These are phyloP conservation scores for Mugil cephalus DNA, from an alignment of 2,113 vertebrate genomes.

Conservation along the genomic window DNA sequence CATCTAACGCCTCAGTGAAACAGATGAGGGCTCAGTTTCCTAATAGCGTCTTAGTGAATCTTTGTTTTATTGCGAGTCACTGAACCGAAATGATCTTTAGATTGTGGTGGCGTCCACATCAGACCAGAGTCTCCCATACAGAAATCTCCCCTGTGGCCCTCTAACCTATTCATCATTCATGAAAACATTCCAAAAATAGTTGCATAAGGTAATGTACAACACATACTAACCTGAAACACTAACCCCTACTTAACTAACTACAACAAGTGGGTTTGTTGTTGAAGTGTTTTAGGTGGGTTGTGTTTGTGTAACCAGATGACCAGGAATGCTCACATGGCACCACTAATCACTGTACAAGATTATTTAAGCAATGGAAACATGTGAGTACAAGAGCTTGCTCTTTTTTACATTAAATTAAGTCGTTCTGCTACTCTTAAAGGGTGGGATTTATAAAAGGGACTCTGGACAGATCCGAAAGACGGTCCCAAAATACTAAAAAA, in stretches of 20 bases:
- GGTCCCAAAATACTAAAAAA: not conserved
- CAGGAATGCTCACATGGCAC: not conserved
- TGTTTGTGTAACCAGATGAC: constrained; percentile 5
- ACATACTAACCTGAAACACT: not conserved
- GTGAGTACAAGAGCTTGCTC: not conserved
- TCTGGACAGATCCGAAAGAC: not conserved
- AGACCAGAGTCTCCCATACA: constrained; percentile 11
- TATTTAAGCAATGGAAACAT: fast-evolving
- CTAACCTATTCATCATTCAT: constrained; percentile 1
- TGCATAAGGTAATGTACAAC: not conserved
- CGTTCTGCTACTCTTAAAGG: not conserved
- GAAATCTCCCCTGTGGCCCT: constrained; percentile 33
- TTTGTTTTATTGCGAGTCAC: constrained; percentile 56
- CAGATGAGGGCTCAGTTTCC: constrained; percentile 55
- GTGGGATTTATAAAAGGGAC: not conserved
- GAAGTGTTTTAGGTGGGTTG: not conserved
- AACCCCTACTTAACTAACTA: not conserved
- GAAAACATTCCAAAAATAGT: not conserved
- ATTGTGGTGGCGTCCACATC: constrained; percentile 32
- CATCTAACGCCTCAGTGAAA: constrained; percentile 55
- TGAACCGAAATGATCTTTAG: constrained; percentile 66
- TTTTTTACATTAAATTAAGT: not conserved
- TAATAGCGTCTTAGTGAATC: constrained; percentile 50
- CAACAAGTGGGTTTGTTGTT: not conserved
- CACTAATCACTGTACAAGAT: not conserved